Evolutionary conservation across 2,888 invertebrate species (phyloP), one percentile per base, ranked within the genome.

Genomic region (Melanotus villosus): DNA sequence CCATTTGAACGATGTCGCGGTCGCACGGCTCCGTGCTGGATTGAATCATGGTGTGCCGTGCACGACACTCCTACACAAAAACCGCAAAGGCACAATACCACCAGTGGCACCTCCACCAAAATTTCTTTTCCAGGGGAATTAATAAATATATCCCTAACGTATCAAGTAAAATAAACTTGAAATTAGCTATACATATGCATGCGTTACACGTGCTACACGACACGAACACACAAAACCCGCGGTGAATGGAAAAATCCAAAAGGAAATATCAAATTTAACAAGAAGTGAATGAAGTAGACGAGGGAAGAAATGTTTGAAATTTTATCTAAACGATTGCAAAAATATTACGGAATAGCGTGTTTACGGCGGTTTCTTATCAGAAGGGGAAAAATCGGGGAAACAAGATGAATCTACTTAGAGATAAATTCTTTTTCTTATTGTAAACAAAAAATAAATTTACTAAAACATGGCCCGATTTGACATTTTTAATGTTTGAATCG

Each of bases 11-110:
- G 60, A 69, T 54, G 69, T 65, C 64, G 69, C 65, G 66, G 66
- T 63, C 52, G 62, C 56, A 60, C 57, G 54, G 50, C 62, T 54
- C 66, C 65, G 70, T 70, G 70, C 66, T 59, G 65, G 62, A 66
- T 70, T 70, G 70, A 70, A 70, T 65, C 65, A 70, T 66, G 70
- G 70, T 69, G 62, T 69, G 65, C 60, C 60, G 54, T 58, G 70
- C 70, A 70, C 70, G 70, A 70, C 70, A 70, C 66, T 57, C 56
- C 58, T 52, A 56, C 5, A 19, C 52, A 21, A 36, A 18, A n/a
- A n/a, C 58, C 45, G 36, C 47, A 36, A 47, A 47, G 19, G 43
- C 34, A 63, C 30, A 54, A 6, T 54, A 30, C 14, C 26, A 26
- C 14, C 41, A 38, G 38, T 32, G 52, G 47, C 47, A 47, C 34